Conservation (phyloP, 2,113 vertebrate genomes). For the Oostethus manadensis region DNA sequence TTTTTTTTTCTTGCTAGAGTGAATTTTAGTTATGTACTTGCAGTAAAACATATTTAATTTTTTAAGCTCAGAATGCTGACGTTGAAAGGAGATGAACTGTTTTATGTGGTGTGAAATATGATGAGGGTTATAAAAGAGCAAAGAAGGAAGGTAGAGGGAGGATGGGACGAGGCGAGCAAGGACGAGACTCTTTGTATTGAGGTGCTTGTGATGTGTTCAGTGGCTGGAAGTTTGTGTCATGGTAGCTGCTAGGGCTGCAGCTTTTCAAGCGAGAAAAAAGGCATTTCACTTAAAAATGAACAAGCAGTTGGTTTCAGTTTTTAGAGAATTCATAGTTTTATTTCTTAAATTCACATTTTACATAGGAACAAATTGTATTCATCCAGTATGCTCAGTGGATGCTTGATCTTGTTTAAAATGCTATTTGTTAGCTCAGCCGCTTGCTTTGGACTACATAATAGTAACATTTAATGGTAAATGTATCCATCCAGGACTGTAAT, state of each 20-base stretch:
- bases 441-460: too few species aligned
- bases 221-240: slow-evolving; percentile 52
- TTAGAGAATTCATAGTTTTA: too few species aligned
- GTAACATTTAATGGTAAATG: too few species aligned
- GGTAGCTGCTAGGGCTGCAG: slow-evolving; percentile 12
- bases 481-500: too few species aligned
- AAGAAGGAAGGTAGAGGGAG: slow-evolving; percentile 42
- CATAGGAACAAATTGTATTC: too few species aligned
- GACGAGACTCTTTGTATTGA: slow-evolving; percentile 46
- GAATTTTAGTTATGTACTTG: slow-evolving; percentile 73
- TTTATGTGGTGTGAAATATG: slow-evolving; percentile 80
- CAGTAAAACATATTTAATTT: slow-evolving; percentile 76
- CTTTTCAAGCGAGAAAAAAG: too few species aligned
- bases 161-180: slow-evolving; percentile 30
- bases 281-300: too few species aligned
- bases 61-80: slow-evolving; percentile 69
- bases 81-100: slow-evolving; percentile 78
- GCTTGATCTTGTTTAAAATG: too few species aligned
- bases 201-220: slow-evolving; percentile 61
- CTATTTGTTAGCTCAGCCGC: too few species aligned
- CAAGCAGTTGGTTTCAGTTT: too few species aligned
- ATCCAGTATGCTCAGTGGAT: too few species aligned
- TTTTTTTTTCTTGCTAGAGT: slow-evolving; percentile 32
- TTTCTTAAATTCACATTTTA: too few species aligned
- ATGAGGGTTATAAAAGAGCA: slow-evolving; percentile 65